Evolutionary conservation across 53 echinoderm and acorn worm species (phyloP).

Genomic region (Stichopus horrens): DNA sequence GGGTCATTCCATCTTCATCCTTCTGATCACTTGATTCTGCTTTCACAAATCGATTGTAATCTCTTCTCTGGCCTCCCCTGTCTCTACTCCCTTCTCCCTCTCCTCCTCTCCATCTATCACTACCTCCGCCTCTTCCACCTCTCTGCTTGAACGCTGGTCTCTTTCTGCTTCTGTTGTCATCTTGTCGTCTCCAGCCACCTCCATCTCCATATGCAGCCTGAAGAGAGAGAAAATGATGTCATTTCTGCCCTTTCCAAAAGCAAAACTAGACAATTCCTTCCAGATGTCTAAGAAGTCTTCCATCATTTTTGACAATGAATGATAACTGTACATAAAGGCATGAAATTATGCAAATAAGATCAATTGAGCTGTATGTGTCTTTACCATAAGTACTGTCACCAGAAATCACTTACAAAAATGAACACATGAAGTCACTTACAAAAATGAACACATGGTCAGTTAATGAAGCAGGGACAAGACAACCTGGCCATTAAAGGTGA

Average conservation of each 20-base stretch:
- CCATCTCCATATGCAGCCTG: background rate
- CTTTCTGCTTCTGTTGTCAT: background rate
- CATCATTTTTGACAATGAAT: too few species aligned
- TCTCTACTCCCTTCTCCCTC: background rate
- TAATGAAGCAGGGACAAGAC: too few species aligned
- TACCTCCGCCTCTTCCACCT: background rate
- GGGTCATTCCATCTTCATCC: background rate
- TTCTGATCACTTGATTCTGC: conserved; percentile 1
- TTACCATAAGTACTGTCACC: too few species aligned
- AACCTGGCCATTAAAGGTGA: too few species aligned
- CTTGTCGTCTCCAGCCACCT: conserved; percentile 1
- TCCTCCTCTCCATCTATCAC: background rate
- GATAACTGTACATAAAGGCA: too few species aligned
- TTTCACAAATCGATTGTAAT: conserved; percentile 34
- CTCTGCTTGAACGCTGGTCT: conserved; percentile 32
- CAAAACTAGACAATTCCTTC: background rate
- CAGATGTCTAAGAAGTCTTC: background rate
- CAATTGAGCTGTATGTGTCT: too few species aligned
- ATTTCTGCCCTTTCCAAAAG: background rate
- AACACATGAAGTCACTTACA: too few species aligned
- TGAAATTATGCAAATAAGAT: too few species aligned
- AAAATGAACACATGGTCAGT: too few species aligned
- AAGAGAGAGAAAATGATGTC: background rate
- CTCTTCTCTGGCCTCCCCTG: background rate
- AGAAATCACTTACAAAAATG: too few species aligned